These are phyloP conservation scores for Poecilia picta DNA, from an alignment of 2,797 vertebrate genomes.

Conservation along the genomic window DNA sequence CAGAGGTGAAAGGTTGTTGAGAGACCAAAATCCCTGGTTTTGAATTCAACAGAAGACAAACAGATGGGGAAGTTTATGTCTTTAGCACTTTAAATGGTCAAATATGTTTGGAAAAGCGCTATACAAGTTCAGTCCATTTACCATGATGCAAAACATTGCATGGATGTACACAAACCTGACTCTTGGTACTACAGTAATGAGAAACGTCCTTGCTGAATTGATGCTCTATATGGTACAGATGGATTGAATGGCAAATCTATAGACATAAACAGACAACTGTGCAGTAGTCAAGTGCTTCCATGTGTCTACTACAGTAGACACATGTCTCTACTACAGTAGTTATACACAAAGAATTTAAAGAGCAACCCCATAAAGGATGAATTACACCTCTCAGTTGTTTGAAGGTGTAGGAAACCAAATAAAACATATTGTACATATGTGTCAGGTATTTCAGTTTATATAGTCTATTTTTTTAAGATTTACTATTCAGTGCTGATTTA, in stretches of 20 bases:
- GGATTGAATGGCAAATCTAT: conserved; percentile 56
- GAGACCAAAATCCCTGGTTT: conserved; percentile 29
- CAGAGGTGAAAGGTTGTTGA: conserved; percentile 40
- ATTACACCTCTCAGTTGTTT: not conserved
- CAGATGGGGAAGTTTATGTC: not conserved
- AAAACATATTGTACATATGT: not conserved
- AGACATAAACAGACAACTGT: conserved; percentile 26
- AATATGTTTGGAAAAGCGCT: no score
- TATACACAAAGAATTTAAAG: conserved; percentile 6
- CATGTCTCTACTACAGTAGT: conserved; percentile 38
- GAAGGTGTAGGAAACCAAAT: not conserved
- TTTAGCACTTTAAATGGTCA: not conserved
- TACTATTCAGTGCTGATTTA: not conserved
- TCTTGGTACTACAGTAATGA: conserved; percentile 48
- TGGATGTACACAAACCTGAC: conserved; percentile 54
- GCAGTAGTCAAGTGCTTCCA: conserved; percentile 47
- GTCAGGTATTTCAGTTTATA: not conserved
- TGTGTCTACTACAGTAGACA: conserved; percentile 27
- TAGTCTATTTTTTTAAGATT: not conserved
- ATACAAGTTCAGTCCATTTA: not conserved
- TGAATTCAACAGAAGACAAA: not conserved
- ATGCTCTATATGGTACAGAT: conserved; percentile 50
- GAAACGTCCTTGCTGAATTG: conserved; percentile 38
- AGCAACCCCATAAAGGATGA: not conserved
- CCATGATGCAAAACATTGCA: conserved; percentile 32